Base-by-base conservation (phyloP, 2,113 vertebrate species). In the Lucifuga dentata region DNA sequence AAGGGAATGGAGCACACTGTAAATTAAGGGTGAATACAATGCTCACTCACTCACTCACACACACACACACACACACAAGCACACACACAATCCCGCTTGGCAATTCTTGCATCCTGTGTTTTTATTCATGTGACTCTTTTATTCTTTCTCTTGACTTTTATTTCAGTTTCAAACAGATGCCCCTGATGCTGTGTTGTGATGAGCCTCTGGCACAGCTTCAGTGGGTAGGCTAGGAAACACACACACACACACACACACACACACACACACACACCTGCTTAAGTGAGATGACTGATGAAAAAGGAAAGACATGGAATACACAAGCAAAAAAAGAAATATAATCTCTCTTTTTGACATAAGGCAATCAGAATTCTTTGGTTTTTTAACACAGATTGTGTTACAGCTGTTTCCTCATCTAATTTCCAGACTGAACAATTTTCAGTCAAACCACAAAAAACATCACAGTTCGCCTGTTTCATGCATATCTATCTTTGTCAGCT, bases 81-180 rank as follows among this genome's bases (percentile, higher is more conserved):
- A 49, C 21, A 41, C n/a, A 74, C 11, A 71, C 40, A 48, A 19
- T 56, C 44, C 23, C 43, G 62, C 44, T 35, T 48, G 46, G 68
- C 23, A 68, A 71, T 33, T 81, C 39, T 86, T 80, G 67, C 82
- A 88, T 89, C 45, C 56, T 55, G 38, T 62, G 68, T 68, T 80
- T 82, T 84, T 88, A 88, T 86, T 88, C 83, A 84, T 87, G 74
- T 41, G 26, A 56, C 73, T 74, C 68, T 84, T 86, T 88, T 86
- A 88, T 85, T 88, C 85, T 83, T 75, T 63, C 66, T 63, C 45
- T 65, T 68, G 69, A 80, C 73, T 82, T 86, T 86, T 80, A 87
- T 84, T 87, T 73, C 76, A 23, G 71, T 83, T 88, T 84, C 84
- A 85, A 85, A 89, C 83, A 84, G 78, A 88, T 75, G 77, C 80